Evolutionary conservation across 2,888 invertebrate species (phyloP), one percentile per base, ranked within the genome.

Genomic region (Parascotia fuliginaria): DNA sequence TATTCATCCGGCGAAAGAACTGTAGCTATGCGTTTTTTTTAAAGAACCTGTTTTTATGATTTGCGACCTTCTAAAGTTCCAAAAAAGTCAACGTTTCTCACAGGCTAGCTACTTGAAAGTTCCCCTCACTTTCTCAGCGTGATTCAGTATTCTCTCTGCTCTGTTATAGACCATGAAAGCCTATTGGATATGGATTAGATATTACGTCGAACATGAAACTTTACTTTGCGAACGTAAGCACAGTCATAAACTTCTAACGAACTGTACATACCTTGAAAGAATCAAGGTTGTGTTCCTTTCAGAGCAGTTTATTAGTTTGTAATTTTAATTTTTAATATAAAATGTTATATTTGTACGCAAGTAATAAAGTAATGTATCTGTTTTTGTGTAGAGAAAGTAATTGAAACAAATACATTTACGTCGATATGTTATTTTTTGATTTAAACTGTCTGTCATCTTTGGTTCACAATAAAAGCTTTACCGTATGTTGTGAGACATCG

Each of bases 91-190:
- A 19, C 19, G 19, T 38, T 37, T 19, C 24, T 27, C 5, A 24
- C 6, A 38, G 27, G 27, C 4, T 13, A 38, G 27, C 16, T 24
- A 34, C 14, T 28, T 14, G 11, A 36, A 48, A 41, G 43, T 55
- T 55, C 34, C 19, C 34, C 39, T 37, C n/a, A 32, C 34, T 55
- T 54, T 49, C 29, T 38, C 46, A 47, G 49, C 43, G 34, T 53
- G 51, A 55, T 54, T 65, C 49, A 53, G 36, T 43, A 47, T 46
- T 62, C 36, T 53, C 57, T 24, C 48, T 60, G 42, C 56, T 49
- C 55, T 55, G 65, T 78, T 81, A 83, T 77, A 75, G 75, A 65
- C 73, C 75, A 73, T 77, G 75, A 82, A 80, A 77, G 70, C 65
- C 72, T 75, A 83, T 81, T 65, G 79, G 77, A 79, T 77, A 70